phyloP scores from a whole-genome alignment of 2,113 vertebrate species.

The Planiliza haematocheilus region DNA sequence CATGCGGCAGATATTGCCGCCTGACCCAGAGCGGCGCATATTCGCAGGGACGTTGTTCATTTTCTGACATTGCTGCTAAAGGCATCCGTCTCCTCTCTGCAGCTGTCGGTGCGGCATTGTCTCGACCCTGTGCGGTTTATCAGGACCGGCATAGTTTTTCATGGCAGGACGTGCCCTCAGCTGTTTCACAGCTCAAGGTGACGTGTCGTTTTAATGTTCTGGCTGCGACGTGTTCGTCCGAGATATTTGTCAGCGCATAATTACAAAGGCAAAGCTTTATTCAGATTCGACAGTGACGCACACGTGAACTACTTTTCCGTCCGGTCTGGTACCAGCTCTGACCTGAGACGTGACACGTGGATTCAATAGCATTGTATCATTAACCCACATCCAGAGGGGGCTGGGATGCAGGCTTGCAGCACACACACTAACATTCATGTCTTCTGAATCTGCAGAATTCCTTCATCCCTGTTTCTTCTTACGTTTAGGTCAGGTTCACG shows the following conservation, averaged over 20 bases:
- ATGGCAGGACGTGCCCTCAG: constrained; percentile 7
- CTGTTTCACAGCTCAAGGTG: background rate
- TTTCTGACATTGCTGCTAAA: background rate
- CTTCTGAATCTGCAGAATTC: constrained; percentile 27
- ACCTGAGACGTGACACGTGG: constrained; percentile 33
- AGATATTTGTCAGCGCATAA: no score
- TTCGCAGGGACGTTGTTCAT: background rate
- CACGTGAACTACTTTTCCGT: background rate
- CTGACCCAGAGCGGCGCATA: background rate
- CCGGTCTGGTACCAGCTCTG: constrained; percentile 32
- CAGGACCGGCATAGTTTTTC: background rate
- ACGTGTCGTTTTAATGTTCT: constrained; percentile 18
- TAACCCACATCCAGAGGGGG: constrained; percentile 60
- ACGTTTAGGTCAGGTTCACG: constrained; percentile 50
- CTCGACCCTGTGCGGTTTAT: background rate
- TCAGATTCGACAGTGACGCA: background rate
- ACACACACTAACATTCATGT: background rate
- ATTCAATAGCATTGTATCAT: constrained; percentile 66
- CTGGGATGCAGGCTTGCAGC: constrained; percentile 23
- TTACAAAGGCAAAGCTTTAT: background rate
- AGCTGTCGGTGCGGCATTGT: background rate
- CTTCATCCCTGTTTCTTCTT: constrained; percentile 16
- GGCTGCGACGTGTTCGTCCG: background rate
- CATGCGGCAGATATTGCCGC: background rate
- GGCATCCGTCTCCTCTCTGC: background rate